These are phyloP conservation scores for Pycnonotus jocosus DNA, from an alignment of 2,113 vertebrate species.

Conservation along the genomic window DNA sequence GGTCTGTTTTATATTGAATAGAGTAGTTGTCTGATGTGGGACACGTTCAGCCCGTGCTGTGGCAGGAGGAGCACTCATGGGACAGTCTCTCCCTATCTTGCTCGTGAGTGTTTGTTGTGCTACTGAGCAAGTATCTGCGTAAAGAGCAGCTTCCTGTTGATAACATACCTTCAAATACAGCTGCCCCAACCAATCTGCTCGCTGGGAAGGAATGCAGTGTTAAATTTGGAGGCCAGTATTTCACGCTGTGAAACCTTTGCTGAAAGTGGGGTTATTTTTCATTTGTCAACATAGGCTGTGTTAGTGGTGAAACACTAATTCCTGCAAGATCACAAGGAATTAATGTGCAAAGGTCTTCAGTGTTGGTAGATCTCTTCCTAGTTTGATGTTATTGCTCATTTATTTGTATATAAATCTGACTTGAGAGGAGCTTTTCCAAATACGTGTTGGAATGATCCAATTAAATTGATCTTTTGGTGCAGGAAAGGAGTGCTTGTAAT, in stretches of 20 bases:
- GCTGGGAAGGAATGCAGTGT: constrained; percentile 1
- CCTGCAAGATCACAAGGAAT: not conserved
- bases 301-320: constrained; percentile 18
- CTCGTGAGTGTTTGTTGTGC: constrained; percentile 21
- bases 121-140: not conserved
- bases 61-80: not conserved
- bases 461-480: not conserved
- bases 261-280: not conserved
- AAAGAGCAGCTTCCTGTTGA: constrained; percentile 42
- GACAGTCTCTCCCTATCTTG: not conserved
- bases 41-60: not conserved
- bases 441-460: not conserved
- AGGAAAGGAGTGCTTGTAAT: constrained; percentile 1
- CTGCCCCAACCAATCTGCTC: not conserved
- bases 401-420: not conserved
- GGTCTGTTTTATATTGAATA: constrained; percentile 52
- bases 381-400: constrained; percentile 5
- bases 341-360: not conserved
- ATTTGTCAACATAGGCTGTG: not conserved
- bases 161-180: not conserved
- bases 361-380: not conserved
- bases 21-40: constrained; percentile 1
- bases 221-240: constrained; percentile 52
- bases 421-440: constrained; percentile 23
- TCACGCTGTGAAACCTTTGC: constrained; percentile 44